These are phyloP conservation scores for Labeo catla DNA, from an alignment of 2,113 vertebrate genomes.

Conservation along the genomic window DNA sequence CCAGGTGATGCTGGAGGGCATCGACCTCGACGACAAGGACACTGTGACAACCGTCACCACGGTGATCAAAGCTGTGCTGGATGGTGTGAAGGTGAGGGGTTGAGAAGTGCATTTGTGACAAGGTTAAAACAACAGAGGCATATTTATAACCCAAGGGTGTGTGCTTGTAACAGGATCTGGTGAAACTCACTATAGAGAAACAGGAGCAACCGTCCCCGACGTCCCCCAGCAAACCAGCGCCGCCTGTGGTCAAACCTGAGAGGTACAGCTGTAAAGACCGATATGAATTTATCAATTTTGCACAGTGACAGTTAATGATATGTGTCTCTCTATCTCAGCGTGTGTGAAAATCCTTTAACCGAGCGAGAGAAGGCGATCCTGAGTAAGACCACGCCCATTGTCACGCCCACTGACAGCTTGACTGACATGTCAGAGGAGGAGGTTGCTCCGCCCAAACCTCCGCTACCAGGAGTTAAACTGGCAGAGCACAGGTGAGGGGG, in stretches of 20 bases:
- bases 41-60: conserved; percentile 88
- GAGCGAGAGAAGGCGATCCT: conserved; percentile 89
- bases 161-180: conserved; percentile 83
- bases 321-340: conserved; percentile 65
- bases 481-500: conserved; percentile 87
- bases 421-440: conserved; percentile 83
- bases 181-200: conserved; percentile 95
- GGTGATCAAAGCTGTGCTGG: conserved; percentile 96
- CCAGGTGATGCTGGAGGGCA: conserved; percentile 95
- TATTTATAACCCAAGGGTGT: conserved; percentile 34
- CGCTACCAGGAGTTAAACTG: conserved; percentile 91
- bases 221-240: conserved; percentile 86
- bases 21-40: conserved; percentile 95
- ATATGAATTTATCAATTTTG: background rate
- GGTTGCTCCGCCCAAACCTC: conserved; percentile 93
- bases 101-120: background rate
- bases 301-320: background rate
- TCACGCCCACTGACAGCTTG: conserved; percentile 76
- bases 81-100: conserved; percentile 90
- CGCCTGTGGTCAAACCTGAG: conserved; percentile 82
- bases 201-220: conserved; percentile 94
- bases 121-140: conserved; percentile 15
- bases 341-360: conserved; percentile 82
- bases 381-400: conserved; percentile 78
- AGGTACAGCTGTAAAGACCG: conserved; percentile 73